Conservation (phyloP, 2,113 vertebrate species). For the Thunnus thynnus region DNA sequence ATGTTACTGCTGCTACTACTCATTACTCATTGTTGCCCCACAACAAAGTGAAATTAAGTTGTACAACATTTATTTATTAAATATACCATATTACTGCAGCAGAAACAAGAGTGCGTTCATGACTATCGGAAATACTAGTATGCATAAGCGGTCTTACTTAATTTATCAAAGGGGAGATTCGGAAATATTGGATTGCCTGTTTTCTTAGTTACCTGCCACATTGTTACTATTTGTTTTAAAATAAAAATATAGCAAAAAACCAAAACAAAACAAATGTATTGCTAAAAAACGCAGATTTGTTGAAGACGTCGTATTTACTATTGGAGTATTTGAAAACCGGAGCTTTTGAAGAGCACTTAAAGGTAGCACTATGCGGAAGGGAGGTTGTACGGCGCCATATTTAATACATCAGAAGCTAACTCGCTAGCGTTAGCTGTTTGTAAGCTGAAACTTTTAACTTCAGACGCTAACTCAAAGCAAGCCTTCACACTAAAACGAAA, state of each 20-base stretch:
- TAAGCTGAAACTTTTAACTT: conserved; percentile 58
- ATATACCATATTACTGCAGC: background rate
- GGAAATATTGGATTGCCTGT: no score
- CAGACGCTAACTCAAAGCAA: background rate
- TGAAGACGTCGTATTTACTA: background rate
- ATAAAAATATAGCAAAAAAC: background rate
- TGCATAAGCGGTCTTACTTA: rapidly evolving
- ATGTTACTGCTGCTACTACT: background rate
- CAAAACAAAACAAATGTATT: background rate
- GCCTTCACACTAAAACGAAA: background rate
- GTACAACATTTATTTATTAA: background rate
- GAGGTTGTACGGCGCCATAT: conserved; percentile 78
- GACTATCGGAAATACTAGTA: background rate
- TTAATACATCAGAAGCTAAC: conserved; percentile 72
- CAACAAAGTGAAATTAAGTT: background rate
- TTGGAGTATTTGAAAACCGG: background rate
- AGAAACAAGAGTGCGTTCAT: background rate
- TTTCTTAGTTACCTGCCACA: no score
- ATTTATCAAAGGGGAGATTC: background rate
- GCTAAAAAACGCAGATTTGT: background rate
- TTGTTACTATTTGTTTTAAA: background rate
- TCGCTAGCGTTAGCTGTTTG: conserved; percentile 68
- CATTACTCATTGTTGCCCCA: background rate
- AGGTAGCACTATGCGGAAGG: conserved; percentile 65
- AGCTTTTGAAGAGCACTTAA: conserved; percentile 12